Evolutionary conservation across 2,113 vertebrate genomes (phyloP).

Genomic region (Stigmatopora nigra): DNA sequence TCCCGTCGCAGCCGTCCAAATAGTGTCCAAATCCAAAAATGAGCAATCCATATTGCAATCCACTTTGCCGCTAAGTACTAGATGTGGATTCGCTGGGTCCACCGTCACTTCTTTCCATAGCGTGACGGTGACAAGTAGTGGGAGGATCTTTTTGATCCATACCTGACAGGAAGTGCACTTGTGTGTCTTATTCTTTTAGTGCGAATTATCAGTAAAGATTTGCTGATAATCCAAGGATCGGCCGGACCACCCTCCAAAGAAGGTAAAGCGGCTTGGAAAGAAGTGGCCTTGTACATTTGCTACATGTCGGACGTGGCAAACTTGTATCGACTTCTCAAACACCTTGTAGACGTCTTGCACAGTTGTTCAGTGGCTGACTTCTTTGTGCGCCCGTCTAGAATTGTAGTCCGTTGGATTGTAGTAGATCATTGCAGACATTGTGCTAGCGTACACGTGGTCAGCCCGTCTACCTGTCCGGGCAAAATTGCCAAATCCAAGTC

Average conservation of each 20-base stretch:
- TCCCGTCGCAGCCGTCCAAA: too few relatives aligned
- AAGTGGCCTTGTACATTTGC: not conserved
- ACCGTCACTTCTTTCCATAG: too few relatives aligned
- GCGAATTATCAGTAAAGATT: slow-evolving; percentile 56
- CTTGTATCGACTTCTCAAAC: not conserved
- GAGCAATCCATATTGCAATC: too few relatives aligned
- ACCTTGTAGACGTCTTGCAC: not conserved
- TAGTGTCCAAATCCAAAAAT: too few relatives aligned
- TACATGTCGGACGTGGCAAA: not conserved
- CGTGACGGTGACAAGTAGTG: not conserved
- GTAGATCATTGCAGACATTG: not conserved
- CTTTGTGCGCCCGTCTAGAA: too few relatives aligned
- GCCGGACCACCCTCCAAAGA: slow-evolving; percentile 56
- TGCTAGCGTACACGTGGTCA: not conserved
- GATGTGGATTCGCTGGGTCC: too few relatives aligned
- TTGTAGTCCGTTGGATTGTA: not conserved
- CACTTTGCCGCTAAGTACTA: too few relatives aligned
- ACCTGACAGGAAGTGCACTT: not conserved
- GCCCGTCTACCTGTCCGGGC: too few relatives aligned
- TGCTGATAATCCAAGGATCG: slow-evolving; percentile 38
- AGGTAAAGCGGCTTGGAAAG: slow-evolving; percentile 42
- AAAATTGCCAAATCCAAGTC: too few relatives aligned
- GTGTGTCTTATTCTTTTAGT: slow-evolving; percentile 50
- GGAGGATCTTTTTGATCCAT: slow-evolving; percentile 25
- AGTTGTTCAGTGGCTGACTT: not conserved